A percentile compares a stretch with the other conserved stretches of the same genome.
These are phyloP conservation scores for Cyclargus thomasi DNA, from an alignment of 1,140 invertebrate species.

Conservation along the genomic window DNA sequence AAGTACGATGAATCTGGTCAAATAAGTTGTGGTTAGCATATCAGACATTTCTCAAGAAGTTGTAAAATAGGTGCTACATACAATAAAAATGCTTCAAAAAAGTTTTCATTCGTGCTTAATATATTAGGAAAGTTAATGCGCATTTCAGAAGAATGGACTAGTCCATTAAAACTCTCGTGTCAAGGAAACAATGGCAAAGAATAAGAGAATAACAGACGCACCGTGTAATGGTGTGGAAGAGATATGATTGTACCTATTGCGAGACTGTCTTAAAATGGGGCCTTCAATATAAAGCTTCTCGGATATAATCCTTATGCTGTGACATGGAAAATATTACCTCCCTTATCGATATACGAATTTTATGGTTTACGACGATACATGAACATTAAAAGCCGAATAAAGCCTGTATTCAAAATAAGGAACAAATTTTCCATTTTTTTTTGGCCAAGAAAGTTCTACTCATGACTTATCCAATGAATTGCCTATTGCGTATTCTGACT, in stretches of 20 bases:
- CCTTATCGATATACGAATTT: neutral
- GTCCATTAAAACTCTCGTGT: neutral
- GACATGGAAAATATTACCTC: neutral
- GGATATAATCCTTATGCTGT: neutral
- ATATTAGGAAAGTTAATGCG: neutral
- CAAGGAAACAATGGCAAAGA: slow-evolving; percentile 12
- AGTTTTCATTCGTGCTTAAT: neutral
- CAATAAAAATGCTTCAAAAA: too few species aligned
- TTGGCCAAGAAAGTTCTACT: too few species aligned
- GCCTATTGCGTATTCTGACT: too few species aligned
- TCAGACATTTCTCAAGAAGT: too few species aligned
- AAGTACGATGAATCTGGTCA: too few species aligned
- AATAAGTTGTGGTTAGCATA: too few species aligned
- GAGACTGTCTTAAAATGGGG: neutral
- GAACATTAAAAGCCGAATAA: too few species aligned
- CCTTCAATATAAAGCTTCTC: neutral
- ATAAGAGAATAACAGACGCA: slow-evolving; percentile 5
- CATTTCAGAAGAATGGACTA: neutral
- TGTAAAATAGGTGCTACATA: too few species aligned
- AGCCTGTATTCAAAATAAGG: too few species aligned
- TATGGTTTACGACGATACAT: neutral
- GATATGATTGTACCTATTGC: slow-evolving; percentile 7
- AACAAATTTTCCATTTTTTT: too few species aligned
- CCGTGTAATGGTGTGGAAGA: slow-evolving; percentile 2
- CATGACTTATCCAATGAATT: too few species aligned